phyloP scores from a whole-genome alignment of 2,888 invertebrate species.

The Emmelina monodactyla region DNA sequence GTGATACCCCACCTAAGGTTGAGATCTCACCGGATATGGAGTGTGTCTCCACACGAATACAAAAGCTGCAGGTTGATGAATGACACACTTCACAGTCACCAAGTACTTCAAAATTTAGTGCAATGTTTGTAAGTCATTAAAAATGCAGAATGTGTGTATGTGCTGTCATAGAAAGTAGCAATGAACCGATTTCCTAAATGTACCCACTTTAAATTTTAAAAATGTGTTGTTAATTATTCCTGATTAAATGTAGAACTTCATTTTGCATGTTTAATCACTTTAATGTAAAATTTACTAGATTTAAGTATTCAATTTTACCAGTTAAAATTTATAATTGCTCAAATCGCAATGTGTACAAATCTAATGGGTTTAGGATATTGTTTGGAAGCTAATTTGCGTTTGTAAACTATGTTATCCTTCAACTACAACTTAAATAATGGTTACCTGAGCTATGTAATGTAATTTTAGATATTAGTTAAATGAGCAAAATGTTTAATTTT shows the following conservation, averaged over 20 bases:
- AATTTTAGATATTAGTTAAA: slow-evolving; percentile 27
- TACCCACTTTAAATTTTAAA: no score
- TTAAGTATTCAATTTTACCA: slow-evolving; percentile 22
- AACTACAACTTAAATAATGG: slow-evolving; percentile 30
- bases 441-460: slow-evolving; percentile 36
- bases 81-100: slow-evolving; percentile 30
- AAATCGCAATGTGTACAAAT: slow-evolving; percentile 34
- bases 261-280: slow-evolving; percentile 30
- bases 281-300: slow-evolving; percentile 19
- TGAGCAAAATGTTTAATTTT: slow-evolving; percentile 39
- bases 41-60: slow-evolving; percentile 68
- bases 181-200: slow-evolving; percentile 36
- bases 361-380: slow-evolving; percentile 9
- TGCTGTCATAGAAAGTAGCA: slow-evolving; percentile 28
- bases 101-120: slow-evolving; percentile 22
- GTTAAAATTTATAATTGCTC: slow-evolving; percentile 36
- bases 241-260: no score
- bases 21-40: slow-evolving; percentile 66
- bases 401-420: slow-evolving; percentile 20
- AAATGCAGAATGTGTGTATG: slow-evolving; percentile 19
- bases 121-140: slow-evolving; percentile 18
- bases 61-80: slow-evolving; percentile 69
- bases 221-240: no score
- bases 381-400: slow-evolving; percentile 18
- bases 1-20: slow-evolving; percentile 33